These are phyloP conservation scores for Romanogobio albipinnatus DNA, from an alignment of 2,113 vertebrate genomes.

Conservation along the genomic window DNA sequence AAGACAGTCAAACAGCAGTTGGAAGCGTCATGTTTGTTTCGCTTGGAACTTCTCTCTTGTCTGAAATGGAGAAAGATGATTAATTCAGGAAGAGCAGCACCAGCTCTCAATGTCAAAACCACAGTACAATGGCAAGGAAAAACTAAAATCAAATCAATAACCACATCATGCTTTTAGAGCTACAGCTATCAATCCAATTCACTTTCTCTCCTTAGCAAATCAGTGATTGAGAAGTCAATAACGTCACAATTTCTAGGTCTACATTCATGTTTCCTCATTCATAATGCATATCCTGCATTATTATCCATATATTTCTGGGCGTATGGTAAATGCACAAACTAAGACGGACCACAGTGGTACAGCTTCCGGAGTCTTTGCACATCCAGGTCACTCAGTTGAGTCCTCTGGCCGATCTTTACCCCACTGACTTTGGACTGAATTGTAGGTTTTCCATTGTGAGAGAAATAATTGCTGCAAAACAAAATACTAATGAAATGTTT, in stretches of 20 bases:
- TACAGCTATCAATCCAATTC: background rate
- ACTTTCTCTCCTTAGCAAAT: background rate
- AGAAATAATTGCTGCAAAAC: constrained; percentile 56
- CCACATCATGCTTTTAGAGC: background rate
- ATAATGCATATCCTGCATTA: background rate
- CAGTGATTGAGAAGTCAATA: background rate
- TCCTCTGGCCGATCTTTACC: constrained; percentile 66
- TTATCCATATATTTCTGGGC: background rate
- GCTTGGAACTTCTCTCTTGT: background rate
- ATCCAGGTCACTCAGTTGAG: constrained; percentile 50
- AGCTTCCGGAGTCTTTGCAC: constrained; percentile 49
- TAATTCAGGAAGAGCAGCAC: background rate
- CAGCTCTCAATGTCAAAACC: background rate
- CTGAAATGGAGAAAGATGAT: background rate
- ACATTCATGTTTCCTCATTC: background rate
- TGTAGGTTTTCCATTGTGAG: constrained; percentile 60
- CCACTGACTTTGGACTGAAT: background rate
- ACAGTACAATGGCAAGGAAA: background rate
- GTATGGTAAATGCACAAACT: background rate
- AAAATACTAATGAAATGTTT: background rate
- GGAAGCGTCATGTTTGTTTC: background rate
- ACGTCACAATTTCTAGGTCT: background rate
- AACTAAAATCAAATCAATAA: background rate
- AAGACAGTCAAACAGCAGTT: background rate
- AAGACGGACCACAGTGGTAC: constrained; percentile 64